Base-by-base conservation (phyloP, 2,113 vertebrate genomes). In the Argyrosomus japonicus region DNA sequence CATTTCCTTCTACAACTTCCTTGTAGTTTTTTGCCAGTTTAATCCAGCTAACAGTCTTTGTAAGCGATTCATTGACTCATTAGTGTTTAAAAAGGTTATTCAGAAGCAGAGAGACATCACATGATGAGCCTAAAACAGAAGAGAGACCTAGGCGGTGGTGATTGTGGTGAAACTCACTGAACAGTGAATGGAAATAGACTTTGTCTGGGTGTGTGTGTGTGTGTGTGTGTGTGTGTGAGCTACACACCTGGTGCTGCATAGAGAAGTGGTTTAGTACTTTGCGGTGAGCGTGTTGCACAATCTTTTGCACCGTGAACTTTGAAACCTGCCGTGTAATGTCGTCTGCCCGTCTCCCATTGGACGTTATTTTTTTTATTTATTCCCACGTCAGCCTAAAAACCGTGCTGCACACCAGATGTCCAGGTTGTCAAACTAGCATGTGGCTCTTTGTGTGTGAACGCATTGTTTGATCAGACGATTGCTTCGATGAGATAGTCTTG, bases 231-330 rank as follows among this genome's bases (percentile, higher is more conserved):
- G 47, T 48, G 50, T 86, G 84, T 48, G 75, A 81, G 69, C 45
- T 56, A 23, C 68, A 68, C 90, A 92, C 87, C 81, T 90, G 88
- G 25, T 17, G 14, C 51, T 43, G 4, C n/a, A 12, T 19, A 6
- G 40, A 58, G 23, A 70, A 61, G 48, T 61, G 13, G 65, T 53
- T 40, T 69, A 68, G 82, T 74, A 68, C 29, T 77, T 47, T 4
- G 32, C 1, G 19, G 45, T 64, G 23, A 14, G 69, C 89, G 57
- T 29, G 32, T 51, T 83, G 86, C n/a, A 3, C 32, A 2, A 18
- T 58, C 12, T 53, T 81, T 15, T 15, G 14, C 79, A 67, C 2
- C 53, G 14, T 83, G 88, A 79, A 82, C 82, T 89, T 85, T 92
- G 81, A 82, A 86, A 62, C 43, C 1, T 48, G 50, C 77, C 68